These are phyloP conservation scores for Pristionchus entomophagus DNA, from an alignment of 2,888 invertebrate genomes.

Conservation along the genomic window DNA sequence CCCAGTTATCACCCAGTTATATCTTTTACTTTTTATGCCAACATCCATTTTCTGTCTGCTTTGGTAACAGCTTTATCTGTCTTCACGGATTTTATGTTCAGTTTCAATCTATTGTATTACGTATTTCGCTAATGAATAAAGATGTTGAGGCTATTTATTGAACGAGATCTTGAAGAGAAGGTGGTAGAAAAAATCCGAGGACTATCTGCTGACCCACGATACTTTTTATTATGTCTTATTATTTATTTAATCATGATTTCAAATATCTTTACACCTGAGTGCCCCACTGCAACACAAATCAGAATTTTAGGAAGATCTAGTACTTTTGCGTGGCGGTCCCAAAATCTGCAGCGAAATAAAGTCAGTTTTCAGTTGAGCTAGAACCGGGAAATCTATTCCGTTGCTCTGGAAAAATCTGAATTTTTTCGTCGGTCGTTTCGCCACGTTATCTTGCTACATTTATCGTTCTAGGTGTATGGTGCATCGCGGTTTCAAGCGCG, in stretches of 20 bases:
- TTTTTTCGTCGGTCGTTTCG: background rate
- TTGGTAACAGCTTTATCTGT: background rate
- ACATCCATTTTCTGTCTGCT: background rate
- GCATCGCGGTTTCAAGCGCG: conserved; percentile 39
- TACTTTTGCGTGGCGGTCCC: too few species aligned
- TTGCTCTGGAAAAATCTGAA: background rate
- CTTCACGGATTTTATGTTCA: background rate
- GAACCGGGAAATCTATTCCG: background rate
- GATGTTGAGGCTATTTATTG: background rate
- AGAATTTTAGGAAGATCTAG: too few species aligned
- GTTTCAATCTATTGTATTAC: background rate
- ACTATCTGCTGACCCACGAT: too few species aligned
- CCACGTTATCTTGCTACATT: background rate
- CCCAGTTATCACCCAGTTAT: background rate
- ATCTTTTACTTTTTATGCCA: background rate
- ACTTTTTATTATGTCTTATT: background rate
- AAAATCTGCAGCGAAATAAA: background rate
- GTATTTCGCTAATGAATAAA: conserved; percentile 40
- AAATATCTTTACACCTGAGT: too few species aligned
- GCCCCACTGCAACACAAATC: too few species aligned
- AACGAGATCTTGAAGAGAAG: background rate
- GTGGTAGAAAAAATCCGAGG: background rate
- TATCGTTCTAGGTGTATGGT: conserved; percentile 30
- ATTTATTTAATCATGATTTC: too few species aligned
- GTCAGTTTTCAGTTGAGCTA: background rate